Evolutionary conservation across 2,888 invertebrate genomes (phyloP), one percentile per base, ranked within the genome.

Genomic region (Bhutanitis thaidina): DNA sequence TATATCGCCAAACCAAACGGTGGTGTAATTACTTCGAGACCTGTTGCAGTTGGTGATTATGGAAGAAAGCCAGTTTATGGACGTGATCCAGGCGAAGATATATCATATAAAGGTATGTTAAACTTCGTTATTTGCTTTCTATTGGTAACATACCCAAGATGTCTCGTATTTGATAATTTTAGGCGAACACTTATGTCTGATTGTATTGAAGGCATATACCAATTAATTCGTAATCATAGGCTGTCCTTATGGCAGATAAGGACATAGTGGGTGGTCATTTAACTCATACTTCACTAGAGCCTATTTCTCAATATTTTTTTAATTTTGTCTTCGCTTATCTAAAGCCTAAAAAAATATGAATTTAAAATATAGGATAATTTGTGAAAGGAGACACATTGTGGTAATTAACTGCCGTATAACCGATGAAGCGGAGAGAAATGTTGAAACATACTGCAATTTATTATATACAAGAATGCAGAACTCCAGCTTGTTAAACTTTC

Each of bases 21-120:
- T 0, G 74, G 80, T 12, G 64, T 84, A 3, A 68, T 89, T 4
- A 85, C 88, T 1, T 84, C 89, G 0, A 70, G 67, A 12, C 88
- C 88, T 0, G 75, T 89, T 29, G 62, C 75, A 0, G 66, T 89
- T 13, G 73, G 78, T 0, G 81, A 80, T 34, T 81, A 75, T 43
- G 75, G 72, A 10, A 64, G 60, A 3, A 58, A 63, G 27, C 66
- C 70, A 1, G 69, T 58, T 0, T 72, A 71, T 58, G 66, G 68
- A 27, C 65, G 78, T 20, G 59, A 74, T 10, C 80, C 79, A 0
- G 75, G 67, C 1, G 64, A 62, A 15, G 68, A 65, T 4, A 51
- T 60, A 7, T 67, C 71, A 49, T 80, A 78, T 63, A 74, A 78
- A 57, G 80, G 88, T 88, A 36, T 76, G 85, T 77, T 9, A 1